A percentile compares a stretch with the other conserved stretches of the same genome.
phyloP scores from a whole-genome alignment of 2,888 invertebrate genomes.

The Osedax fenrisi region DNA sequence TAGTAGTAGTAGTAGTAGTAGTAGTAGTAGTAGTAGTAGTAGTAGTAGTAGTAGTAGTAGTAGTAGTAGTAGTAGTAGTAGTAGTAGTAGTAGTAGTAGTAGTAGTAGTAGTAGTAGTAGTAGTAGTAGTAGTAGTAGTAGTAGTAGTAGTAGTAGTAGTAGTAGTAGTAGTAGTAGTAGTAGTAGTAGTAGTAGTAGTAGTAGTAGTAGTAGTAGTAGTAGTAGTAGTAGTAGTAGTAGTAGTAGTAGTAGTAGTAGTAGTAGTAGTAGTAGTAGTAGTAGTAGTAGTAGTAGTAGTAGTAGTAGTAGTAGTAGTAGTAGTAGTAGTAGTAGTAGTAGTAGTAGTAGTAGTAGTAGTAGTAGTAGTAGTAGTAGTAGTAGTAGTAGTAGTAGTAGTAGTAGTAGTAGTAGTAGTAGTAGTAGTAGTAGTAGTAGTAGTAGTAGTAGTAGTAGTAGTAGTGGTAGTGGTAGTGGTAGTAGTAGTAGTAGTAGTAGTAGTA shows the following conservation, averaged over 20 bases:
- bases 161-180: neutral
- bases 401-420: neutral
- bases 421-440: neutral
- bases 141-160: constrained; percentile 5
- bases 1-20: neutral
- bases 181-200: neutral
- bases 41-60: constrained; percentile 7
- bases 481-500: neutral
- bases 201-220: neutral
- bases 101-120: neutral
- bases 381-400: neutral
- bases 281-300: neutral
- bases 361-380: neutral
- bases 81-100: constrained; percentile 4
- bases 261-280: neutral
- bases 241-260: constrained; percentile 2
- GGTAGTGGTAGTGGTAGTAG: neutral
- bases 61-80: constrained; percentile 7
- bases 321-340: neutral
- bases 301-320: neutral
- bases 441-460: neutral
- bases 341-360: neutral
- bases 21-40: constrained; percentile 3
- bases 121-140: constrained; percentile 3
- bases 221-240: neutral